Percentiles rank a stretch among this genome's conserved stretches.
Conservation (phyloP, 2,113 vertebrate genomes). For the Excalfactoria chinensis region DNA sequence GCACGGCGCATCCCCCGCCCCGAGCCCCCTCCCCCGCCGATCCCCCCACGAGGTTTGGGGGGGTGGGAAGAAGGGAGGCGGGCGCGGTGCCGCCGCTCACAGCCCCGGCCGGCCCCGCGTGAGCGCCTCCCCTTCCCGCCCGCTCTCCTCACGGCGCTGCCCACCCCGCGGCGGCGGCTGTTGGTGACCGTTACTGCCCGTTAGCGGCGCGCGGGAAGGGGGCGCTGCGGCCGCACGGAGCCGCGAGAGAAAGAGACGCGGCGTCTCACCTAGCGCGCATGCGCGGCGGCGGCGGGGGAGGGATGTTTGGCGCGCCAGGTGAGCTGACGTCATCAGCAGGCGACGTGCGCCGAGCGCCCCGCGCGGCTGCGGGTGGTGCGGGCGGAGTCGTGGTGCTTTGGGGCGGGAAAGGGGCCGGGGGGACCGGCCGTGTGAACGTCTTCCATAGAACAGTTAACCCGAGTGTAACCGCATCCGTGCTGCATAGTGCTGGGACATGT, state of each 20-base stretch:
- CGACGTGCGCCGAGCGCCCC: background rate
- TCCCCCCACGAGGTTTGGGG: no score
- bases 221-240: background rate
- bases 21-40: background rate
- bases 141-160: no score
- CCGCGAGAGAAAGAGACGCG: constrained; percentile 21
- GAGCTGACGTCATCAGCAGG: background rate
- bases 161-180: no score
- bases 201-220: background rate
- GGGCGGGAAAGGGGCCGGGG: background rate
- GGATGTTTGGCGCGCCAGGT: background rate
- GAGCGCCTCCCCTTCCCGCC: no score
- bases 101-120: no score
- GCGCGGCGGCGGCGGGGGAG: background rate
- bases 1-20: background rate
- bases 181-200: no score
- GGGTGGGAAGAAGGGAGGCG: no score
- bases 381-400: rapidly evolving
- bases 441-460: background rate
- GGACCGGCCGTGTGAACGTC: no score
- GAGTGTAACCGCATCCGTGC: rapidly evolving
- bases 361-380: no score
- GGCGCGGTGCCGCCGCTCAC: no score
- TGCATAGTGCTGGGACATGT: background rate
- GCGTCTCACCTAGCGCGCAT: constrained; percentile 28